These are phyloP conservation scores for Rhagologus leucostigma DNA, from an alignment of 2,113 vertebrate genomes.

Conservation along the genomic window DNA sequence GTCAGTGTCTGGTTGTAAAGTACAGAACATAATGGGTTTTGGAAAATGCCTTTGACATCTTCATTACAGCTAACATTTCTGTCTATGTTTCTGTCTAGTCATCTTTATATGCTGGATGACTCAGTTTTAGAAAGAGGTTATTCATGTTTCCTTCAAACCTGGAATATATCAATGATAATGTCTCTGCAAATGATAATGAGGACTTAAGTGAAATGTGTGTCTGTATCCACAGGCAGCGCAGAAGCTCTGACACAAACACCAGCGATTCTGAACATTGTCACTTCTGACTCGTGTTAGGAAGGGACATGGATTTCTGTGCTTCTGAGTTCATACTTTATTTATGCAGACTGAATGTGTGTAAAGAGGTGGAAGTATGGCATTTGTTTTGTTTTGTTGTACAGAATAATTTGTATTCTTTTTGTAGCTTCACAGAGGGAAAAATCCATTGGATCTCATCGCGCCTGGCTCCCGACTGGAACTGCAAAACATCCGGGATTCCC, in stretches of 20 bases:
- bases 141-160: background rate
- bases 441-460: conserved; percentile 89
- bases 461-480: conserved; percentile 88
- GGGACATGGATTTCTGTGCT: background rate
- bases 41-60: background rate
- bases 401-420: background rate
- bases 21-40: background rate
- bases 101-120: background rate
- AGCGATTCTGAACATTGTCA: background rate
- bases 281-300: background rate
- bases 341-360: background rate
- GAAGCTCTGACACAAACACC: background rate
- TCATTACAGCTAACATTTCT: background rate
- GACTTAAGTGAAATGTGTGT: background rate
- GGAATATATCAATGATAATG: background rate
- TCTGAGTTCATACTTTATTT: background rate
- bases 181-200: background rate
- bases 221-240: background rate
- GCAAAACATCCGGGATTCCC: conserved; percentile 76
- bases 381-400: background rate
- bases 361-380: background rate
- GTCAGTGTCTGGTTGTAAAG: background rate
- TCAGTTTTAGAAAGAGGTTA: background rate
- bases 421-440: conserved; percentile 89
- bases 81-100: background rate